Percentiles rank a stretch among this genome's conserved stretches.
Conservation (phyloP, 2,888 invertebrate species). For the Amphiduros pacificus region DNA sequence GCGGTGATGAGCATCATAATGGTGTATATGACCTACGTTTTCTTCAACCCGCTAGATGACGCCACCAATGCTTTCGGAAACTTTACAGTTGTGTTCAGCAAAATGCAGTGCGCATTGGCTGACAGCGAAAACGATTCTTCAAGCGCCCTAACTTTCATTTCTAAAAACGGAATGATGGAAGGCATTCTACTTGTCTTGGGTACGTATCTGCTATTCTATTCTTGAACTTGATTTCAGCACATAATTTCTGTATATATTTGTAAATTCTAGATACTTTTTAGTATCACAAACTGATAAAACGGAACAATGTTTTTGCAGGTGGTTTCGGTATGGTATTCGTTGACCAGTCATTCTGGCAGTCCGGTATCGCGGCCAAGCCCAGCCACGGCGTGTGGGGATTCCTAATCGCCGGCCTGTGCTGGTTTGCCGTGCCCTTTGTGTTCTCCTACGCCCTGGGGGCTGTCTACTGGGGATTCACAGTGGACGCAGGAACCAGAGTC, state of each 20-base stretch:
- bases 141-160: too few species aligned
- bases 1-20: constrained; percentile 22
- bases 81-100: too few species aligned
- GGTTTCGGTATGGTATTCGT: constrained; percentile 29
- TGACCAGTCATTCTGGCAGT: constrained; percentile 34
- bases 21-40: constrained; percentile 22
- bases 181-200: constrained; percentile 28
- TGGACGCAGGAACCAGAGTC: neutral
- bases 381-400: constrained; percentile 29
- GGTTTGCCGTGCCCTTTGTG: constrained; percentile 29
- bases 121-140: too few species aligned
- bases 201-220: constrained; percentile 13
- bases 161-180: constrained; percentile 23
- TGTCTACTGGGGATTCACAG: constrained; percentile 24
- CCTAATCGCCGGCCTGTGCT: constrained; percentile 27
- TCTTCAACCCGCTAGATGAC: constrained; percentile 23
- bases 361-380: constrained; percentile 28
- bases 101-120: too few species aligned
- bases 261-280: too few species aligned
- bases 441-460: constrained; percentile 26
- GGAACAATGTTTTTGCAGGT: constrained; percentile 17
- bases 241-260: too few species aligned
- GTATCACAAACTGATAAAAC: too few species aligned
- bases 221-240: too few species aligned
- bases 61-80: too few species aligned